A percentile compares a stretch with the other conserved stretches of the same genome.
These are phyloP conservation scores for Siniperca undulata DNA, from an alignment of 2,797 vertebrate genomes.

Conservation along the genomic window DNA sequence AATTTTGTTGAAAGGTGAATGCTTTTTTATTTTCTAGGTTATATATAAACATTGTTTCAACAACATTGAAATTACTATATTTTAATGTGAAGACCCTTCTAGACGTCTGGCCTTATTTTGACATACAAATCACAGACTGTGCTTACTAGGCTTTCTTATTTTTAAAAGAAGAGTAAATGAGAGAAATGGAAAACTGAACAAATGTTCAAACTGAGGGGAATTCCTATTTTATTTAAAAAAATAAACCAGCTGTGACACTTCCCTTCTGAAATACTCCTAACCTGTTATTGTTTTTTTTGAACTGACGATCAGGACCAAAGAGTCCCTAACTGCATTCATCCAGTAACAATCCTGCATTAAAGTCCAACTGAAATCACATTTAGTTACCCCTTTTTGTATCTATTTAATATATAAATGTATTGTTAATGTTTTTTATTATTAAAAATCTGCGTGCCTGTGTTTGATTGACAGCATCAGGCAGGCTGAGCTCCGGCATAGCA, in stretches of 20 bases:
- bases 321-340: background rate
- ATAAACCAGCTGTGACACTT: background rate
- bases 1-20: background rate
- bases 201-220: background rate
- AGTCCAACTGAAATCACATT: background rate
- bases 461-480: background rate
- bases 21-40: background rate
- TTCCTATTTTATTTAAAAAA: background rate
- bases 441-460: too few relatives aligned
- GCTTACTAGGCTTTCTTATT: background rate
- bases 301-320: background rate
- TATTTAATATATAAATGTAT: too few relatives aligned
- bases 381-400: background rate
- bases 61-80: background rate
- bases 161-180: background rate
- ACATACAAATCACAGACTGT: background rate
- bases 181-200: background rate
- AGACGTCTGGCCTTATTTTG: background rate
- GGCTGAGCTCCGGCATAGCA: background rate
- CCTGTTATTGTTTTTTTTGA: too few relatives aligned
- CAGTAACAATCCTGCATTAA: background rate
- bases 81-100: background rate
- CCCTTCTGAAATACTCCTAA: background rate
- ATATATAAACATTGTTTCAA: background rate
- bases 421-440: too few relatives aligned